Base-by-base conservation (phyloP, 2,888 invertebrate genomes). In the Eupeodes luniger region DNA sequence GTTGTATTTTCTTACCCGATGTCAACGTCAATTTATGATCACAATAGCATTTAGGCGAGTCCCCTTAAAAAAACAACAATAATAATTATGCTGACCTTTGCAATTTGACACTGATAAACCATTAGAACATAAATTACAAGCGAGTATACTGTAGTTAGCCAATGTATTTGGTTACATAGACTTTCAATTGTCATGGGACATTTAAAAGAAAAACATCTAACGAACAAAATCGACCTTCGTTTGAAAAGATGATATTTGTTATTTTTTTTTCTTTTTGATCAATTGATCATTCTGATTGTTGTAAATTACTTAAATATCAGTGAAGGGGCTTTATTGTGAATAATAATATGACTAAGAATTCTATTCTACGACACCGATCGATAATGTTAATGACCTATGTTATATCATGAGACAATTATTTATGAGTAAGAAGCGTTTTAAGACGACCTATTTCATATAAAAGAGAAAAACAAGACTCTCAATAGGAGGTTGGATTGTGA, bases 61-160 rank as follows among this genome's bases (percentile, higher is more conserved):
- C 40, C 40, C n/a, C 5, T 34, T 34, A 67, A 16, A 66, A 40
- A 12, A 57, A 57, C 3, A 55, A 72, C 72, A 44, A 72, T 44
- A 40, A 40, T 19, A 11, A 19, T 57, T 59, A 27, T 44, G 67
- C 34, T 69, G 67, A 69, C 67, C 67, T 69, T 53, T 69, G 34
- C 53, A 69, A 69, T 51, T 69, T 69, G 67, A 51, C 49, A 69
- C 67, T 69, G 36, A 69, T 6, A 51, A 53, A 69, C 34, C 4
- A 69, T 11, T 36, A 69, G 67, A 47, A 51, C 53, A 69, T 51
- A 51, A 64, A 64, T 64, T 40, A 36, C n/a, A 3, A 27, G 27
- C 27, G 27, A 27, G 27, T 27, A 27, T n/a, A 53, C 16, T 53
- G 40, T 36, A 62, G 0, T 44, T 16, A 44, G 16, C 62, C 40